A percentile compares a stretch with the other conserved stretches of the same genome.
phyloP scores from a whole-genome alignment of 2,888 invertebrate species.

The Mesopsocus fuscifrons region DNA sequence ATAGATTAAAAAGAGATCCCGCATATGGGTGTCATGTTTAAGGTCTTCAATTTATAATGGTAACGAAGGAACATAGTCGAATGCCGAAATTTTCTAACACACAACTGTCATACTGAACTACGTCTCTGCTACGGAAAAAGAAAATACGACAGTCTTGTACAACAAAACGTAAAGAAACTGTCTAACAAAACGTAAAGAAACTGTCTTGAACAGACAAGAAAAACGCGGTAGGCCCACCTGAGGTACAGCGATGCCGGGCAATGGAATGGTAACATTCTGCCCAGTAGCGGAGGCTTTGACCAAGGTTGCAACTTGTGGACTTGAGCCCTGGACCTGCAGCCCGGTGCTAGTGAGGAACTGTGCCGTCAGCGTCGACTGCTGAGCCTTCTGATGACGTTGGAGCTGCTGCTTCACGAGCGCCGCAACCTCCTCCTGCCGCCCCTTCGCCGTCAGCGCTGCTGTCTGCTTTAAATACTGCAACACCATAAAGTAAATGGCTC shows the following conservation, averaged over 20 bases:
- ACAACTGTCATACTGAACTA: no score
- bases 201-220: no score
- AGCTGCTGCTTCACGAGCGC: conserved; percentile 35
- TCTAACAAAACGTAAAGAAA: no score
- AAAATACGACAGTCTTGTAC: no score
- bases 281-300: conserved; percentile 34
- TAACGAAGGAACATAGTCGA: no score
- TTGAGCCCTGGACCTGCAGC: conserved; percentile 23
- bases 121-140: no score
- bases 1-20: conserved; percentile 11
- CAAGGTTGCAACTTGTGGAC: conserved; percentile 37
- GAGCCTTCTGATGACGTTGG: conserved; percentile 23
- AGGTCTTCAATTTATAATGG: no score
- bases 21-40: no score
- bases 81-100: no score
- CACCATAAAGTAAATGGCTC: not conserved
- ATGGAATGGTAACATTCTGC: conserved; percentile 30
- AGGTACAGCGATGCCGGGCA: conserved; percentile 30
- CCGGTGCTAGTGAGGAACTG: conserved; percentile 38
- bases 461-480: conserved; percentile 11
- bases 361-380: conserved; percentile 14
- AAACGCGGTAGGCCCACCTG: no score
- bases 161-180: no score
- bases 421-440: conserved; percentile 38
- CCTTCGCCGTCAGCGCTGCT: conserved; percentile 17